These are phyloP conservation scores for Trachelus iudaicus DNA, from an alignment of 2,888 invertebrate species.

Conservation along the genomic window DNA sequence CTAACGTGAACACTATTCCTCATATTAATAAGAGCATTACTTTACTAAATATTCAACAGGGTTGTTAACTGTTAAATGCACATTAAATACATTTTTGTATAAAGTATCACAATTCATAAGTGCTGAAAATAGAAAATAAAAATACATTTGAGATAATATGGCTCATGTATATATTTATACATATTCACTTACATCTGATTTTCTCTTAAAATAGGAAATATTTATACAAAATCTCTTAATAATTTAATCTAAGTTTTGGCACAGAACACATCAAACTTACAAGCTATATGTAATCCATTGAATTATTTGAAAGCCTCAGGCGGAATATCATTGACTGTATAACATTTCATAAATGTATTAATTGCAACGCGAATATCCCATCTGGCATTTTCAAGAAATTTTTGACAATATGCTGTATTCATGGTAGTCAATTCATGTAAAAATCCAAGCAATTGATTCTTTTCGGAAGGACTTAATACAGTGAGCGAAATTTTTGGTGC, in stretches of 20 bases:
- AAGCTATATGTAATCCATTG: slow-evolving; percentile 7
- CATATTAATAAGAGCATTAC: slow-evolving; percentile 84
- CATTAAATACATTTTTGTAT: slow-evolving; percentile 29
- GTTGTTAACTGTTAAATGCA: slow-evolving; percentile 69
- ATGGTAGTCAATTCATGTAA: slow-evolving; percentile 55
- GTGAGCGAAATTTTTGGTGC: slow-evolving; percentile 45
- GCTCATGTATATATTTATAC: slow-evolving; percentile 9
- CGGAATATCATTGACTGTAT: slow-evolving; percentile 55
- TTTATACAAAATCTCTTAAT: not conserved
- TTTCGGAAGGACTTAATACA: slow-evolving; percentile 52
- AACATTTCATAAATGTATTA: slow-evolving; percentile 52
- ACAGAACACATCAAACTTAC: not conserved
- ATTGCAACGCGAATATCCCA: slow-evolving; percentile 60
- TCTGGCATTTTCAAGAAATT: slow-evolving; percentile 46
- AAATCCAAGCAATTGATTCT: slow-evolving; percentile 51
- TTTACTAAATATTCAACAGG: slow-evolving; percentile 84
- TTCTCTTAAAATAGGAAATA: slow-evolving; percentile 2
- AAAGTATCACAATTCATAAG: slow-evolving; percentile 14
- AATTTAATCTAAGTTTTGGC: not conserved
- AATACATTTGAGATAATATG: slow-evolving; percentile 5
- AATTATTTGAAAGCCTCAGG: slow-evolving; percentile 47
- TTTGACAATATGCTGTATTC: slow-evolving; percentile 47
- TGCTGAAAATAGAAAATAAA: not conserved
- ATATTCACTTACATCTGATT: not conserved
- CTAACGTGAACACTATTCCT: slow-evolving; percentile 79